phyloP scores from a whole-genome alignment of 2,888 invertebrate species.

The Camponotus fellah region DNA sequence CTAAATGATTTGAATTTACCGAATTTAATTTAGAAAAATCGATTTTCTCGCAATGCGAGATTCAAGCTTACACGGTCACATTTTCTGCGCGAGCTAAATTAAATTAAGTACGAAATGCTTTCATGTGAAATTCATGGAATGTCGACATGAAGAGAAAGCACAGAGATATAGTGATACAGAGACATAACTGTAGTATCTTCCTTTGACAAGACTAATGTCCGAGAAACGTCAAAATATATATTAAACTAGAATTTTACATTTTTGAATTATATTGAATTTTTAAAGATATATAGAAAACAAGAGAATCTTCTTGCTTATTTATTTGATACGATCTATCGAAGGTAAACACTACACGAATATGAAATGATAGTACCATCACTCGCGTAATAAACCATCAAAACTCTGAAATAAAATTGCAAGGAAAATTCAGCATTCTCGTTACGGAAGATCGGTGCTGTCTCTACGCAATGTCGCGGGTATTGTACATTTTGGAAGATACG shows the following conservation, averaged over 20 bases:
- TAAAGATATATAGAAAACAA: background rate
- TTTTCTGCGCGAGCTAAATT: slow-evolving; percentile 19
- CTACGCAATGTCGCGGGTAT: slow-evolving; percentile 67
- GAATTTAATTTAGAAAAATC: slow-evolving; percentile 39
- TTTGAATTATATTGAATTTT: background rate
- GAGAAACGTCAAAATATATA: background rate
- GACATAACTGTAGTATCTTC: background rate
- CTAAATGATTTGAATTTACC: slow-evolving; percentile 5
- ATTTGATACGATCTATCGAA: background rate
- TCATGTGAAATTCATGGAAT: background rate
- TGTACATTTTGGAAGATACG: slow-evolving; percentile 77
- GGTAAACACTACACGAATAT: background rate
- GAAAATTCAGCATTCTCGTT: slow-evolving; percentile 36
- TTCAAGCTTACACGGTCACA: slow-evolving; percentile 9
- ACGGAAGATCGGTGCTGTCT: slow-evolving; percentile 54
- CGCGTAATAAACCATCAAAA: background rate
- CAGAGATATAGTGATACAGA: background rate
- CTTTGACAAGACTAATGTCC: background rate
- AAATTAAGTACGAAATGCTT: slow-evolving; percentile 26
- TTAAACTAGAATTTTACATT: background rate
- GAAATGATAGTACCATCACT: background rate
- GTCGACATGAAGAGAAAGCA: background rate
- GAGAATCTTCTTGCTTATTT: background rate
- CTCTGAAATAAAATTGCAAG: background rate
- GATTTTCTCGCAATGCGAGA: slow-evolving; percentile 27